These are phyloP conservation scores for Pyrgilauda ruficollis DNA, from an alignment of 2,113 vertebrate genomes.

Conservation along the genomic window DNA sequence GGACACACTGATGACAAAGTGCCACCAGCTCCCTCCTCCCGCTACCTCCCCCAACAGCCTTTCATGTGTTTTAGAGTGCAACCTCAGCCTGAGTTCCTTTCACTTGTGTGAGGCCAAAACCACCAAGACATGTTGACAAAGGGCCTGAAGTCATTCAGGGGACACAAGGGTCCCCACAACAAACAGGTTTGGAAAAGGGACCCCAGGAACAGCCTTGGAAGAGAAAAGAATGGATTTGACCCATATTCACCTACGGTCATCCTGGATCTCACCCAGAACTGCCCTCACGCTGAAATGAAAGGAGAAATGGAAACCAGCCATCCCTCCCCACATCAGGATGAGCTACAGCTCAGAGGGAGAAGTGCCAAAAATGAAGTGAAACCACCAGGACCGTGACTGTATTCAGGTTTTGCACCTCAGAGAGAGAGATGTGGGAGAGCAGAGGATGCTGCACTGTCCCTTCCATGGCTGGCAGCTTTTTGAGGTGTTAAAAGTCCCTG, in stretches of 20 bases:
- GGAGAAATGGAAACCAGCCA: neutral
- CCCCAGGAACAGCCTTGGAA: neutral
- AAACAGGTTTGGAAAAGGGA: neutral
- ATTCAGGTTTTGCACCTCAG: neutral
- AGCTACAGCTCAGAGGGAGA: neutral
- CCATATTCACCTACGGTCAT: neutral
- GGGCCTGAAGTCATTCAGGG: neutral
- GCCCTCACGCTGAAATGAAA: rapidly evolving
- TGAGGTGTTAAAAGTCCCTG: neutral
- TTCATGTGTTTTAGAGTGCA: neutral
- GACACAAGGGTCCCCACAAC: neutral
- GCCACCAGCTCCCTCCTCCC: neutral
- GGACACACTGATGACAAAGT: neutral
- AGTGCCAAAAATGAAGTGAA: neutral
- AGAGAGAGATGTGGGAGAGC: neutral
- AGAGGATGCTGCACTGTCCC: neutral
- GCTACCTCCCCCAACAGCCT: neutral
- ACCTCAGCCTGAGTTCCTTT: neutral
- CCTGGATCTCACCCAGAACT: neutral
- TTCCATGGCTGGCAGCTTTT: neutral
- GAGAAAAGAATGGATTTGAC: neutral
- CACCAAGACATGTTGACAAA: neutral
- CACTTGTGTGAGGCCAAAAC: neutral
- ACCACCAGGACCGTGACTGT: neutral
- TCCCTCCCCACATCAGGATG: neutral